Percentiles rank a stretch among this genome's conserved stretches.
phyloP scores from a whole-genome alignment of 2,888 invertebrate genomes.

The Pimpla rufipes region DNA sequence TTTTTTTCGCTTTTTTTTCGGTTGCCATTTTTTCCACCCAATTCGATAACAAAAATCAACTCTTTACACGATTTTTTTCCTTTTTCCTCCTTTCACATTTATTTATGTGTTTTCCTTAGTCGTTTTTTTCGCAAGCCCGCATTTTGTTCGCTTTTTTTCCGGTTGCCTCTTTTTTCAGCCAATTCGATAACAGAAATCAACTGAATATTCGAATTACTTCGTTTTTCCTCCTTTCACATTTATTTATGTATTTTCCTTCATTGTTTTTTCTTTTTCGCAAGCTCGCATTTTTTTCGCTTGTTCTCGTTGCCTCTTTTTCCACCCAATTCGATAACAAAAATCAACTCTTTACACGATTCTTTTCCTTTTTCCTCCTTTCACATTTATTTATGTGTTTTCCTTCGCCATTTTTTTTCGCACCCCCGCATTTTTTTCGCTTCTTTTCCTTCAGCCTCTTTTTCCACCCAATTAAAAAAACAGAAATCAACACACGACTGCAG shows the following conservation, averaged over 20 bases:
- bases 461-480: not conserved
- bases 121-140: not conserved
- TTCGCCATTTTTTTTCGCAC: not conserved
- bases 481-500: conserved; percentile 1
- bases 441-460: not conserved
- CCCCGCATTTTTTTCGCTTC: not conserved
- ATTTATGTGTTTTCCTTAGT: not conserved
- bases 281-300: no score
- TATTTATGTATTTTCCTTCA: no score
- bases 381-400: not conserved
- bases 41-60: no score
- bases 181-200: conserved; percentile 10
- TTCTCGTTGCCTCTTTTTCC: no score
- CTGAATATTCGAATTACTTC: not conserved
- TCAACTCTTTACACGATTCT: no score
- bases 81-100: not conserved
- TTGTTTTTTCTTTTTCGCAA: no score
- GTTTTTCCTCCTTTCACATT: no score
- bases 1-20: no score
- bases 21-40: no score
- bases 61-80: not conserved
- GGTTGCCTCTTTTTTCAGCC: not conserved
- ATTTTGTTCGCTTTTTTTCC: not conserved
- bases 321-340: no score
- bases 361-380: not conserved